Evolutionary conservation across 2,113 vertebrate genomes (phyloP).

Genomic region (Crotalus helleri): DNA sequence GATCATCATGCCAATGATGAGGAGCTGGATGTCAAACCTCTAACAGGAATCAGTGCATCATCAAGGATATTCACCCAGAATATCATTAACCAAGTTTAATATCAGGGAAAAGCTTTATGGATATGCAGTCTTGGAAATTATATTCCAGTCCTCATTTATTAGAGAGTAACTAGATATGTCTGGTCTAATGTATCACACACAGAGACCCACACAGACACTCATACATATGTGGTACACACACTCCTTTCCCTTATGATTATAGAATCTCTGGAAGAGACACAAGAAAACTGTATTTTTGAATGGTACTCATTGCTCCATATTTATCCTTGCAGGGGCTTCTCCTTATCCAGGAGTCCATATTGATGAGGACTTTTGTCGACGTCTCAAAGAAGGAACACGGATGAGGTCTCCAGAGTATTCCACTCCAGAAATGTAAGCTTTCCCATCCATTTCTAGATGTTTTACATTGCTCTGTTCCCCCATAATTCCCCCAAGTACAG

Average conservation of each 20-base stretch:
- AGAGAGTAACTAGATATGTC: too few species aligned
- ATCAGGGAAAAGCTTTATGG: too few species aligned
- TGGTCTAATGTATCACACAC: too few species aligned
- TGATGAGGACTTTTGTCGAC: constrained; percentile 90
- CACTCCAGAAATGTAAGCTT: constrained; percentile 87
- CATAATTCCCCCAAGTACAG: background rate
- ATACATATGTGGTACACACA: background rate
- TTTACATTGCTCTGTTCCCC: background rate
- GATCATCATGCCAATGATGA: background rate
- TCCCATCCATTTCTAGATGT: background rate
- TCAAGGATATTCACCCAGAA: background rate
- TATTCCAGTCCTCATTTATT: too few species aligned
- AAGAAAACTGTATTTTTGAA: background rate
- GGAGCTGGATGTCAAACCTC: background rate
- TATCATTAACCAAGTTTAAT: too few species aligned
- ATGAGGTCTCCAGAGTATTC: constrained; percentile 92
- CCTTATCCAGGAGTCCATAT: constrained; percentile 92
- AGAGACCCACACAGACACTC: too few species aligned
- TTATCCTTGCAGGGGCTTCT: constrained; percentile 78
- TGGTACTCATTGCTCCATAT: background rate
- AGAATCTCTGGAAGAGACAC: background rate
- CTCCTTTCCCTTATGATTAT: background rate
- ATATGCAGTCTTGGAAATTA: too few species aligned
- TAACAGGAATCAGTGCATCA: background rate
- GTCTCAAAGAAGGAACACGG: constrained; percentile 87